Conservation (phyloP, 30 jellyfish, hydroid and myxozoan species). For the Phacellophora camtschatica region DNA sequence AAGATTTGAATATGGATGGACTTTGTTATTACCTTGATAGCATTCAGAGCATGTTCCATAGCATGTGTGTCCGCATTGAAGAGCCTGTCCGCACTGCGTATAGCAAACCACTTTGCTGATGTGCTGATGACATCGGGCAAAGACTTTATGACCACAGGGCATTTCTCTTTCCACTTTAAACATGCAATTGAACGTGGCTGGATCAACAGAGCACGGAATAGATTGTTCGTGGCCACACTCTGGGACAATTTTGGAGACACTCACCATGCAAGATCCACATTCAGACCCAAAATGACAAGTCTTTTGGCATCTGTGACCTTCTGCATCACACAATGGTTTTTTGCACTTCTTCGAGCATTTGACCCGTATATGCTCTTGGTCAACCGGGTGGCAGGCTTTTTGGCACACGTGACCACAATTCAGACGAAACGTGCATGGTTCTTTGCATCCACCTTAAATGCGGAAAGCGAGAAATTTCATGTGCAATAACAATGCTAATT, state of each 20-base stretch:
- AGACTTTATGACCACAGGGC: conserved; percentile 21
- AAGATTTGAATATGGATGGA: too few species aligned
- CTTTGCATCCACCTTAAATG: conserved; percentile 86
- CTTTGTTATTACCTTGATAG: conserved; percentile 60
- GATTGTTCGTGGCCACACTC: conserved; percentile 62
- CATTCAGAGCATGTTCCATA: conserved; percentile 68
- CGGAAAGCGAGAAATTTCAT: too few species aligned
- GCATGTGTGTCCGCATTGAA: conserved; percentile 74
- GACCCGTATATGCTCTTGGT: conserved; percentile 42
- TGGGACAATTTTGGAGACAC: conserved; percentile 55
- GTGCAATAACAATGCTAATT: too few species aligned
- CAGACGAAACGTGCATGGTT: conserved; percentile 44
- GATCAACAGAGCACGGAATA: conserved; percentile 22
- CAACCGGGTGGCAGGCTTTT: conserved; percentile 76
- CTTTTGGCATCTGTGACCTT: conserved; percentile 25
- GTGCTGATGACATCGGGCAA: not conserved
- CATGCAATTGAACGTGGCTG: conserved; percentile 18
- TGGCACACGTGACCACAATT: conserved; percentile 77
- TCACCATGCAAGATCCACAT: conserved; percentile 64
- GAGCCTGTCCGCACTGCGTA: conserved; percentile 8
- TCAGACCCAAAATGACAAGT: conserved; percentile 50
- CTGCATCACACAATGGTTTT: conserved; percentile 9
- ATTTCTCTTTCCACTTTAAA: not conserved
- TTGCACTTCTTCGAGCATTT: conserved; percentile 57
- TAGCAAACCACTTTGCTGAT: conserved; percentile 1